Conservation (phyloP, 2,888 invertebrate genomes). For the Drosophila pullipes region DNA sequence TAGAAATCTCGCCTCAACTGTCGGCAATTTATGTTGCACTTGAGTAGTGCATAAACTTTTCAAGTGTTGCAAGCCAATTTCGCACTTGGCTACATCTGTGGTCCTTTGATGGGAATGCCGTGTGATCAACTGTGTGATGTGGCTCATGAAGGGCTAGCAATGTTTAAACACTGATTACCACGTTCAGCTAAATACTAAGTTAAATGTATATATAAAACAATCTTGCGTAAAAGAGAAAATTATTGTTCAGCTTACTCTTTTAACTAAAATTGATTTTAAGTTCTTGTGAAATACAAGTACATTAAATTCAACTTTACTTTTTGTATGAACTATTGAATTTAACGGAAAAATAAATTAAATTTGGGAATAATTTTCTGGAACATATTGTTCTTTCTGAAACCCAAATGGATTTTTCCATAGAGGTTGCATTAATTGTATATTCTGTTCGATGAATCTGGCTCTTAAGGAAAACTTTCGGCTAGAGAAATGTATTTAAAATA, state of each 20-base stretch:
- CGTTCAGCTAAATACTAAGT: constrained; percentile 34
- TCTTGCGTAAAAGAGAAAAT: constrained; percentile 28
- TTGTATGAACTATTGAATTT: no score
- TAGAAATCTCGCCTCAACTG: constrained; percentile 64
- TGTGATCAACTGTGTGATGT: constrained; percentile 43
- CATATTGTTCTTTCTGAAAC: neutral
- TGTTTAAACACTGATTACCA: constrained; percentile 41
- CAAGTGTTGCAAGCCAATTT: constrained; percentile 74
- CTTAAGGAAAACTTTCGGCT: neutral
- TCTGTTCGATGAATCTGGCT: neutral
- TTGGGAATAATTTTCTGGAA: neutral
- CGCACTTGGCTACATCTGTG: constrained; percentile 74
- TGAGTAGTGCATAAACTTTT: constrained; percentile 67
- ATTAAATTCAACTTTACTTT: neutral
- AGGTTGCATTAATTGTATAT: neutral
- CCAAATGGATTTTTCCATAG: neutral
- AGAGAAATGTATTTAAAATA: neutral
- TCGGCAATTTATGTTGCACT: constrained; percentile 76
- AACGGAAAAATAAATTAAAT: neutral
- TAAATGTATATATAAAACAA: constrained; percentile 35
- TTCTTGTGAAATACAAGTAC: neutral
- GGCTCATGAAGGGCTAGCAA: neutral
- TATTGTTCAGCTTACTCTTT: constrained; percentile 14
- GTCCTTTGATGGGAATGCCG: constrained; percentile 25
- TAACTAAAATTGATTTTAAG: constrained; percentile 13